phyloP scores from a whole-genome alignment of 2,888 invertebrate species.

The Schizotus pectinicornis region DNA sequence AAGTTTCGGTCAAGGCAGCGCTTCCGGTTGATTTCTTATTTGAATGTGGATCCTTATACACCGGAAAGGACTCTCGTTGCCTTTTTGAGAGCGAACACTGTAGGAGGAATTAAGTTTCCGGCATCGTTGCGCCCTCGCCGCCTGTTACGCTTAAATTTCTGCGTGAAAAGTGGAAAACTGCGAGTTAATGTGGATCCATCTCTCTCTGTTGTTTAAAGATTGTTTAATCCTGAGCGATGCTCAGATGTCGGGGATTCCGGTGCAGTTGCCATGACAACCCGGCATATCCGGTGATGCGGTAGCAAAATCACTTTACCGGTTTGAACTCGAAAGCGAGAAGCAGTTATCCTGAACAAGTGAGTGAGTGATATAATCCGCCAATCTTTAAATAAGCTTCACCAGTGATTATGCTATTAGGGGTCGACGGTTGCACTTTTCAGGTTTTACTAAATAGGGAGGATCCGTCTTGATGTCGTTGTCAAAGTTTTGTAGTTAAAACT shows the following conservation, averaged over 20 bases:
- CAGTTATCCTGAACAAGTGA: conserved; percentile 39
- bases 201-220: conserved; percentile 41
- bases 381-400: conserved; percentile 19
- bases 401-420: not conserved
- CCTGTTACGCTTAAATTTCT: conserved; percentile 31
- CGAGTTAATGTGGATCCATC: conserved; percentile 21
- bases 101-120: conserved; percentile 27
- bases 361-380: conserved; percentile 25
- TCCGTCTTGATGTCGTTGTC: too few species aligned
- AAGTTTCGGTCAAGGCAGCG: too few species aligned
- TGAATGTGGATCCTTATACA: too few species aligned
- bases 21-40: too few species aligned
- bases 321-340: conserved; percentile 40
- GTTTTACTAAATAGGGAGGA: too few species aligned
- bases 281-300: conserved; percentile 49
- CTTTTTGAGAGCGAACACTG: conserved; percentile 12
- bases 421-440: too few species aligned
- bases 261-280: conserved; percentile 53
- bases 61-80: not conserved
- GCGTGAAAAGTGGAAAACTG: conserved; percentile 36
- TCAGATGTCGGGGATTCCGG: conserved; percentile 51
- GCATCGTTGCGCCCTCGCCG: conserved; percentile 25
- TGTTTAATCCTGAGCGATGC: conserved; percentile 51
- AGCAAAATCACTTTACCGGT: conserved; percentile 51
- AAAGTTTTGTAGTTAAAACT: too few species aligned